Percentiles rank a stretch among this genome's conserved stretches.
These are phyloP conservation scores for Beaufortia kweichowensis DNA, from an alignment of 2,113 vertebrate species.

Conservation along the genomic window DNA sequence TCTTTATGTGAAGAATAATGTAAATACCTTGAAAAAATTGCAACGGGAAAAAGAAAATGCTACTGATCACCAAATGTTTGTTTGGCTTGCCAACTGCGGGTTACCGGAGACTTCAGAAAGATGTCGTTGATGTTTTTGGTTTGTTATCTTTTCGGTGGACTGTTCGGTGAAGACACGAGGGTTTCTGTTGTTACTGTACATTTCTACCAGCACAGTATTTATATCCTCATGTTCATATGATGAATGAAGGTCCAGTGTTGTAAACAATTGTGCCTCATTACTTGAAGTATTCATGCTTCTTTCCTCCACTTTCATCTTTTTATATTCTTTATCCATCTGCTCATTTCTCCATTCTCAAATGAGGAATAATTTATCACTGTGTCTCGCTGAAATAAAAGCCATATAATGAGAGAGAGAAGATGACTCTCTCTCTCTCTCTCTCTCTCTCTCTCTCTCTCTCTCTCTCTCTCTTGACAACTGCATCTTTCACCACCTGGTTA, in stretches of 20 bases:
- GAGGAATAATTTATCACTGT: too few relatives aligned
- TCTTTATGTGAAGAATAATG: conserved; percentile 76
- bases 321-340: background rate
- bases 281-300: background rate
- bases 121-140: conserved; percentile 29
- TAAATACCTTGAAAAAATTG: conserved; percentile 73
- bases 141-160: conserved; percentile 1
- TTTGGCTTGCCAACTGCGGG: conserved; percentile 55
- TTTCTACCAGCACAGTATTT: conserved; percentile 63
- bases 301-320: background rate
- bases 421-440: too few relatives aligned
- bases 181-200: background rate
- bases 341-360: background rate
- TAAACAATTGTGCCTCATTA: conserved; percentile 37
- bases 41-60: conserved; percentile 65
- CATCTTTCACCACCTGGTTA: background rate
- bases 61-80: conserved; percentile 74
- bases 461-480: conserved; percentile 25
- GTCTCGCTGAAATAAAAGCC: conserved; percentile 73
- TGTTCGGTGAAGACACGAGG: too few relatives aligned
- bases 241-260: conserved; percentile 25
- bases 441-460: too few relatives aligned
- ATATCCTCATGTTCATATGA: conserved; percentile 46
- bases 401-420: conserved; percentile 65
- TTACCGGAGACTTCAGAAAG: conserved; percentile 50